A percentile compares a stretch with the other conserved stretches of the same genome.
These are phyloP conservation scores for Chesias legatella DNA, from an alignment of 2,888 invertebrate species.

Conservation along the genomic window DNA sequence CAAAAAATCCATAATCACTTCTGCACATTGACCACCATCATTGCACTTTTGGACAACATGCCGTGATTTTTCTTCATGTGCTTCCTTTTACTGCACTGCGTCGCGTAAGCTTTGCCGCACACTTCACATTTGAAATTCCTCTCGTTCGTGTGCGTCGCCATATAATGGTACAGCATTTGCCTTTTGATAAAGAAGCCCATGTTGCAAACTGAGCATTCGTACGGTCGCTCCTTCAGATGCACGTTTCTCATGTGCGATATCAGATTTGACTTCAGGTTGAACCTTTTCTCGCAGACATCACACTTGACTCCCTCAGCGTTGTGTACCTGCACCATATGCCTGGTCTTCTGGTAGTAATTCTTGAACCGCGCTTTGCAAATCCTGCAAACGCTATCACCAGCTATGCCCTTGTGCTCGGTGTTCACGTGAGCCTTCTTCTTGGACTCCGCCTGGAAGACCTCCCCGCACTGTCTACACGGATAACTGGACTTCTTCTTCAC, in stretches of 20 bases:
- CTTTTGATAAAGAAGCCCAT: constrained; percentile 71
- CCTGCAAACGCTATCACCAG: constrained; percentile 68
- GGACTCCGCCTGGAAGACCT: constrained; percentile 60
- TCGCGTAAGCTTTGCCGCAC: constrained; percentile 79
- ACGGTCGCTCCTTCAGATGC: constrained; percentile 66
- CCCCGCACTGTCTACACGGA: constrained; percentile 61
- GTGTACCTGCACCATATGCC: constrained; percentile 70
- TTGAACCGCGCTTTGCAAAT: constrained; percentile 71
- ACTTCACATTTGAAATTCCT: constrained; percentile 80
- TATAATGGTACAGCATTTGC: constrained; percentile 41
- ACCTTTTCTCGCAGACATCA: constrained; percentile 66
- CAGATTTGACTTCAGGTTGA: constrained; percentile 64
- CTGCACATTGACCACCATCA: constrained; percentile 19
- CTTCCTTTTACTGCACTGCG: constrained; percentile 63
- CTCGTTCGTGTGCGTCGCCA: constrained; percentile 73
- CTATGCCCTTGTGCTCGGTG: constrained; percentile 66
- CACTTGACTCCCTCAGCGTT: constrained; percentile 69
- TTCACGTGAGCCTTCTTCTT: constrained; percentile 69
- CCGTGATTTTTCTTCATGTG: constrained; percentile 72
- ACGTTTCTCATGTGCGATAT: constrained; percentile 66
- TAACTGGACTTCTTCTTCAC: constrained; percentile 63
- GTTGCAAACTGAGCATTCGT: constrained; percentile 66
- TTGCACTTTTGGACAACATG: constrained; percentile 14
- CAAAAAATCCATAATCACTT: constrained; percentile 5
- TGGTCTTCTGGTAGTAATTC: constrained; percentile 70